Conservation (phyloP, 2,888 invertebrate genomes). For the Ptilodon capucinus region DNA sequence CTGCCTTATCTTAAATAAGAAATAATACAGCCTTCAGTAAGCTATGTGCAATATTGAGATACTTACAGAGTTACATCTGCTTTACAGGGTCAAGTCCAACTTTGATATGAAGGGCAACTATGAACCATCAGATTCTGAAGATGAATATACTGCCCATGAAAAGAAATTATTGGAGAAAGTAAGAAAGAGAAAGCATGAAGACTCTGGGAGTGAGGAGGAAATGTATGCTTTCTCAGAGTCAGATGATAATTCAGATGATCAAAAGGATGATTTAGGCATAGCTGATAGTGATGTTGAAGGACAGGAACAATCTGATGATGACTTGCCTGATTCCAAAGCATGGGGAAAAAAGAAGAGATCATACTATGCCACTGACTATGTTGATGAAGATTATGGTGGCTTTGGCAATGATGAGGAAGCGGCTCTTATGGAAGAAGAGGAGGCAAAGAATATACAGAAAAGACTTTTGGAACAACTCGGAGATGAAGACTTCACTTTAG, state of each 20-base stretch:
- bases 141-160: slow-evolving; percentile 87
- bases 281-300: slow-evolving; percentile 91
- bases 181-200: slow-evolving; percentile 76
- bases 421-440: slow-evolving; percentile 89
- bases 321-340: slow-evolving; percentile 90
- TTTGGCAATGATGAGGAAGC: slow-evolving; percentile 86
- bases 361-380: slow-evolving; percentile 94
- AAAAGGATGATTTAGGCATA: slow-evolving; percentile 71
- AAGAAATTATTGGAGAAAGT: slow-evolving; percentile 84
- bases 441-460: slow-evolving; percentile 91
- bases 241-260: slow-evolving; percentile 69
- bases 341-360: slow-evolving; percentile 93
- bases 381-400: slow-evolving; percentile 92
- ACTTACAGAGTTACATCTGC: not conserved
- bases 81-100: slow-evolving; percentile 66
- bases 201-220: slow-evolving; percentile 84
- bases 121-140: slow-evolving; percentile 87
- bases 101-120: slow-evolving; percentile 80
- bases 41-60: too few relatives aligned
- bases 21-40: too few relatives aligned
- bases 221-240: slow-evolving; percentile 83
- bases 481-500: slow-evolving; percentile 88
- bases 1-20: too few relatives aligned
- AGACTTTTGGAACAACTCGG: slow-evolving; percentile 89
- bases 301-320: slow-evolving; percentile 85